A percentile compares a stretch with the other conserved stretches of the same genome.
Conservation (phyloP, 2,113 vertebrate genomes). For the Pimephales promelas region DNA sequence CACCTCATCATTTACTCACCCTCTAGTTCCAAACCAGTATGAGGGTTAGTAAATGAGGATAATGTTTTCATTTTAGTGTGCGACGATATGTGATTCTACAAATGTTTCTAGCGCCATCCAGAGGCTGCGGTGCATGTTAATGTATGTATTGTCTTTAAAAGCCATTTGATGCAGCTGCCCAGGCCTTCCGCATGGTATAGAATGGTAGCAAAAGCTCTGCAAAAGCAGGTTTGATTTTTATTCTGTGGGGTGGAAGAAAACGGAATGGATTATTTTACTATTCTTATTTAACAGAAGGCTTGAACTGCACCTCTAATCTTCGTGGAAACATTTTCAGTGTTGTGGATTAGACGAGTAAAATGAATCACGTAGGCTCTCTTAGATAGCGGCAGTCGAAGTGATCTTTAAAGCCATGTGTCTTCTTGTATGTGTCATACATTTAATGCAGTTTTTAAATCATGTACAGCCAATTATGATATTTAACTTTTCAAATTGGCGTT, state of each 20-base stretch:
- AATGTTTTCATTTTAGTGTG: background rate
- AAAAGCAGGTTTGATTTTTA: constrained; percentile 42
- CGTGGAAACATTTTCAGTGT: constrained; percentile 27
- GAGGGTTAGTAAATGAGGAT: background rate
- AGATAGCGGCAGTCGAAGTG: constrained; percentile 28
- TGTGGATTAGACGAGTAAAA: constrained; percentile 30
- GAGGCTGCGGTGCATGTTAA: constrained; percentile 56
- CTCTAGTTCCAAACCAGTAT: background rate
- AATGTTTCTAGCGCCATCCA: constrained; percentile 42
- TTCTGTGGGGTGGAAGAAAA: constrained; percentile 28
- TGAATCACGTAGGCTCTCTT: constrained; percentile 33
- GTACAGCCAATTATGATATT: background rate
- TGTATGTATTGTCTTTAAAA: constrained; percentile 57
- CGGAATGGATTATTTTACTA: background rate
- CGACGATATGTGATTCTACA: constrained; percentile 27
- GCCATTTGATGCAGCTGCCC: constrained; percentile 54
- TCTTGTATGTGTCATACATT: constrained; percentile 23
- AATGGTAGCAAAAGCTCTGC: constrained; percentile 37
- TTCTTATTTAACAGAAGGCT: constrained; percentile 18
- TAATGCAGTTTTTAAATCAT: constrained; percentile 20
- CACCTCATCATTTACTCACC: background rate
- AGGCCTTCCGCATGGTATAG: constrained; percentile 53
- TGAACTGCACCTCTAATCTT: background rate
- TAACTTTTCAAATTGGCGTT: background rate
- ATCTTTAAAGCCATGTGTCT: constrained; percentile 40